phyloP scores from a whole-genome alignment of 2,888 invertebrate genomes.

The Teleogryllus oceanicus region DNA sequence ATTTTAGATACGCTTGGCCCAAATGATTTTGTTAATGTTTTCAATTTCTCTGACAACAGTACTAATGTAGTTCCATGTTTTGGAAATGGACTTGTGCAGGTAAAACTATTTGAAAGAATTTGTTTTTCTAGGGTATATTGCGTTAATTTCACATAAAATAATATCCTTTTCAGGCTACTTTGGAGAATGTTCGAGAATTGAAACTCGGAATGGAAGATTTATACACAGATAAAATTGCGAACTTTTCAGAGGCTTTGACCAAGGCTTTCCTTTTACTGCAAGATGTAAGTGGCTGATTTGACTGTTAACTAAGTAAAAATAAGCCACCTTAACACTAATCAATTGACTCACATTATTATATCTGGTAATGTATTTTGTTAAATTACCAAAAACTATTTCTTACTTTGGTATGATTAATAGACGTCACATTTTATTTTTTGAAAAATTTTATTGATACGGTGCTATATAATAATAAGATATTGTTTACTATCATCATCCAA shows the following conservation, averaged over 20 bases:
- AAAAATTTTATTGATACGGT: no score
- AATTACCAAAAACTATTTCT: no score
- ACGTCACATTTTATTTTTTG: no score
- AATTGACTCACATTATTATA: background rate
- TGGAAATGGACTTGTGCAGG: conserved; percentile 84
- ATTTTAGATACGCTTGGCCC: conserved; percentile 95
- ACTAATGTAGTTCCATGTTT: conserved; percentile 74
- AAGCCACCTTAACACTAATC: background rate
- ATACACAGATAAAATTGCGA: conserved; percentile 84
- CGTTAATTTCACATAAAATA: no score
- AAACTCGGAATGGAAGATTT: conserved; percentile 75
- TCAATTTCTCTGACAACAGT: conserved; percentile 82
- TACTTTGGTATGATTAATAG: no score
- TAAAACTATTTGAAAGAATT: background rate
- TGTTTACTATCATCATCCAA: no score
- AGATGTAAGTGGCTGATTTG: conserved; percentile 40
- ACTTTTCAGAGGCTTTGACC: conserved; percentile 85
- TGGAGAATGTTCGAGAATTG: conserved; percentile 77
- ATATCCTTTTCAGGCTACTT: conserved; percentile 65
- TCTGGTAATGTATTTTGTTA: no score
- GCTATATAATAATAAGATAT: no score
- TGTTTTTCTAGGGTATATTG: no score
- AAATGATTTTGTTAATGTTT: conserved; percentile 96
- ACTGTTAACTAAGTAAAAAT: background rate
- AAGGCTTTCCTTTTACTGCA: conserved; percentile 82